Conservation (phyloP, 2,888 invertebrate genomes). For the Nipponacmea schrenckii region DNA sequence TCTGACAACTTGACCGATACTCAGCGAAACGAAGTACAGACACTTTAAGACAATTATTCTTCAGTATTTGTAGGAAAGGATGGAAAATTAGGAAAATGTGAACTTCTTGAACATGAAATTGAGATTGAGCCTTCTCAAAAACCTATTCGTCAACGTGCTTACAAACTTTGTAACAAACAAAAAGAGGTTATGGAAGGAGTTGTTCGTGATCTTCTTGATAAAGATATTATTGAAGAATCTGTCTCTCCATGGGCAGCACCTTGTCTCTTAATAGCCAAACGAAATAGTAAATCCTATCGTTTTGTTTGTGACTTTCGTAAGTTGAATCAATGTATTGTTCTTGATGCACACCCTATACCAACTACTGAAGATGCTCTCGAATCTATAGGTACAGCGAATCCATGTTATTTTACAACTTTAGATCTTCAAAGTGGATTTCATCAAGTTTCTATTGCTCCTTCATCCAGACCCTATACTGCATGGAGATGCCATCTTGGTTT, state of each 20-base stretch:
- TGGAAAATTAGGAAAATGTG: not conserved
- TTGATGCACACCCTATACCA: constrained; percentile 9
- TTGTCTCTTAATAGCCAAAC: constrained; percentile 11
- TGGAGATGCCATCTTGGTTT: constrained; percentile 20
- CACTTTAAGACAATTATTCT: not conserved
- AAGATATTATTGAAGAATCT: constrained; percentile 12
- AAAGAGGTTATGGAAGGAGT: constrained; percentile 8
- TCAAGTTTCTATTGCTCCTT: not conserved
- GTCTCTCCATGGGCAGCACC: constrained; percentile 7
- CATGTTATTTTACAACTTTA: constrained; percentile 9
- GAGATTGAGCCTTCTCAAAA: not conserved
- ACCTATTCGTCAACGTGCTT: constrained; percentile 9
- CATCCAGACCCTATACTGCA: not conserved
- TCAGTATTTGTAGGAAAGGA: constrained; percentile 11
- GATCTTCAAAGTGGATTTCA: constrained; percentile 8
- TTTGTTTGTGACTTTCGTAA: constrained; percentile 10
- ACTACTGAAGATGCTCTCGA: constrained; percentile 8
- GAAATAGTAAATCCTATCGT: constrained; percentile 6
- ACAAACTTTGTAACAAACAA: constrained; percentile 8
- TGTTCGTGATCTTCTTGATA: constrained; percentile 3
- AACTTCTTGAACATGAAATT: constrained; percentile 1
- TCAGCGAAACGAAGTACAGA: not conserved
- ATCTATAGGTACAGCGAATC: constrained; percentile 5
- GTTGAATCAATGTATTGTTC: not conserved
- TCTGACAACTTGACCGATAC: not conserved